Conservation (phyloP, 1,140 invertebrate species). For the Wasmannia auropunctata region DNA sequence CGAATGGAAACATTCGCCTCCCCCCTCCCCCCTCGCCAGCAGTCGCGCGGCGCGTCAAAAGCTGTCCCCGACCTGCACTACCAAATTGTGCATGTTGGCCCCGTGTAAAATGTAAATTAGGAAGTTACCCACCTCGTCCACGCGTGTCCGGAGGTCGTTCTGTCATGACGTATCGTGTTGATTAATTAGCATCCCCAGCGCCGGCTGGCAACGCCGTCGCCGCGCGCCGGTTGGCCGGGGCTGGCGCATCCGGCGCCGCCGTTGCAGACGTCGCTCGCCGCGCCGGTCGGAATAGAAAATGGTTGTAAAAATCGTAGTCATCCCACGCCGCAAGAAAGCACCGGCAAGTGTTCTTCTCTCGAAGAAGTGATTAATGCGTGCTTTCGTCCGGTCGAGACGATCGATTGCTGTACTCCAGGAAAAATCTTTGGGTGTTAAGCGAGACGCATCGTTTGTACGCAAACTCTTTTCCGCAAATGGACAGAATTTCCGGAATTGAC, state of each 20-base stretch:
- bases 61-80: slow-evolving; percentile 34
- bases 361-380: slow-evolving; percentile 31
- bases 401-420: slow-evolving; percentile 11
- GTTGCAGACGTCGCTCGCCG: slow-evolving; percentile 3
- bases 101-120: slow-evolving; percentile 59
- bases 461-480: too few relatives aligned
- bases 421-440: slow-evolving; percentile 6
- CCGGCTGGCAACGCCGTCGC: slow-evolving; percentile 24
- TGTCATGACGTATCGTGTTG: slow-evolving; percentile 60
- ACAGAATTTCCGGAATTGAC: neutral
- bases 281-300: slow-evolving; percentile 10
- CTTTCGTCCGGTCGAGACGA: slow-evolving; percentile 11
- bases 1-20: slow-evolving; percentile 23
- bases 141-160: slow-evolving; percentile 48
- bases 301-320: slow-evolving; percentile 41
- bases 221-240: neutral
- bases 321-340: slow-evolving; percentile 41
- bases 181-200: slow-evolving; percentile 53
- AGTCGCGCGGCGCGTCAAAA: slow-evolving; percentile 41
- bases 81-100: slow-evolving; percentile 51
- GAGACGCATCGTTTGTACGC: neutral
- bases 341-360: neutral
- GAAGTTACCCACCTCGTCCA: slow-evolving; percentile 57
- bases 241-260: slow-evolving; percentile 13
- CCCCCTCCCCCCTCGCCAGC: too few relatives aligned